A percentile compares a stretch with the other conserved stretches of the same genome.
These are phyloP conservation scores for Parauchenoglanis ngamensis DNA, from an alignment of 2,797 vertebrate species.

Conservation along the genomic window DNA sequence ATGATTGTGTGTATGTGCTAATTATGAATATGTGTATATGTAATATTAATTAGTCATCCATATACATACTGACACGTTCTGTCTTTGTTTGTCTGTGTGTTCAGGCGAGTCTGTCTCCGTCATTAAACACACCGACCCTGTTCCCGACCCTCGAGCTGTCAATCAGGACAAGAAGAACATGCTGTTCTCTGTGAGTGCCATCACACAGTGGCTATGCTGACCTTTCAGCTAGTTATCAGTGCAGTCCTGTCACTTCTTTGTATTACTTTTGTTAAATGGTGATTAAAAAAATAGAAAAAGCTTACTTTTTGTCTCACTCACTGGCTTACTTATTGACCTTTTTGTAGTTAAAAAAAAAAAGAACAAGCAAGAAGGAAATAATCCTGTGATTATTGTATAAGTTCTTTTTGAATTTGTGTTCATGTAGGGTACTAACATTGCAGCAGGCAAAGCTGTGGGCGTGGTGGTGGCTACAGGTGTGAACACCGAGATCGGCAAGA, in stretches of 20 bases:
- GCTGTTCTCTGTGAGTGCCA: conserved; percentile 94
- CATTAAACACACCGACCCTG: conserved; percentile 97
- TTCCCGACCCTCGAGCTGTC: conserved; percentile 95
- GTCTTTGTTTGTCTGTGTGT: background rate
- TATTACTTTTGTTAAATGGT: conserved; percentile 30
- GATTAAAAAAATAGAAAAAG: background rate
- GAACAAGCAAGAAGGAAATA: background rate
- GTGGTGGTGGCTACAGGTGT: conserved; percentile 92
- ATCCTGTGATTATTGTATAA: background rate
- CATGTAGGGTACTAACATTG: conserved; percentile 93
- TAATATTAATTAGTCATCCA: background rate
- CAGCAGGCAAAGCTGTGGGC: conserved; percentile 93
- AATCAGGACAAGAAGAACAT: conserved; percentile 99
- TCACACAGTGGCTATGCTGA: conserved; percentile 22
- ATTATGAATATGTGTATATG: background rate
- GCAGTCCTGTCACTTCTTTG: conserved; percentile 25
- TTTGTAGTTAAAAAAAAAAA: background rate
- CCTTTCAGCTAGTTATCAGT: conserved; percentile 41
- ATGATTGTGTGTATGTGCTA: background rate
- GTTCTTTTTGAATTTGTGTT: background rate
- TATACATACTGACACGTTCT: conserved; percentile 1
- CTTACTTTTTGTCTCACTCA: no score
- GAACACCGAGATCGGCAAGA: conserved; percentile 96
- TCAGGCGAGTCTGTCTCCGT: conserved; percentile 93
- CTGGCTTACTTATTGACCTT: conserved; percentile 12